phyloP scores from a whole-genome alignment of 2,113 vertebrate species.

The Coreoperca whiteheadi region DNA sequence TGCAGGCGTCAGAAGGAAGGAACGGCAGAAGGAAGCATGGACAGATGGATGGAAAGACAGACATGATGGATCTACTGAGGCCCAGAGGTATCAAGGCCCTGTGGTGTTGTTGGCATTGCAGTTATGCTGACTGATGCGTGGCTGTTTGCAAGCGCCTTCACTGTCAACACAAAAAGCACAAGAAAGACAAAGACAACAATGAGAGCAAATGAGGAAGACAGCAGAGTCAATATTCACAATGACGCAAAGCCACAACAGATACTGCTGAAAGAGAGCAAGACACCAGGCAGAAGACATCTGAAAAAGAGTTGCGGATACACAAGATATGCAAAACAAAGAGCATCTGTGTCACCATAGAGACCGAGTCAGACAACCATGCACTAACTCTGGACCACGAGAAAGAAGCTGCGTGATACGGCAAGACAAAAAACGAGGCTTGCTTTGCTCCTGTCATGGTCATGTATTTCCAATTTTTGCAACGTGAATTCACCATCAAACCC shows the following conservation, averaged over 20 bases:
- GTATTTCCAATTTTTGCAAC: too few species aligned
- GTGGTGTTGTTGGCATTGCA: conserved; percentile 66
- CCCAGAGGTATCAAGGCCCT: conserved; percentile 65
- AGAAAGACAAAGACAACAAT: conserved; percentile 65
- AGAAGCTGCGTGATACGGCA: not conserved
- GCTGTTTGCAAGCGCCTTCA: conserved; percentile 82
- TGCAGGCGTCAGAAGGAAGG: conserved; percentile 33
- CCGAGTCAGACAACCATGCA: not conserved
- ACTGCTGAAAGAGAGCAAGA: conserved; percentile 22
- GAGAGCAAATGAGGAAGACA: conserved; percentile 73
- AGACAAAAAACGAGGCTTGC: too few species aligned
- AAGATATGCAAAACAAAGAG: not conserved
- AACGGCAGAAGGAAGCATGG: conserved; percentile 48
- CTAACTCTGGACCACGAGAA: not conserved
- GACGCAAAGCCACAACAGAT: conserved; percentile 52
- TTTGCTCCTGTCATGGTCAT: not conserved
- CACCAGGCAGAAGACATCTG: not conserved
- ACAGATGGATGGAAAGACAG: conserved; percentile 64
- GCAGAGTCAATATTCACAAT: conserved; percentile 61
- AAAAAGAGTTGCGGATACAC: conserved; percentile 23
- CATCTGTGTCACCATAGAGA: conserved; percentile 18
- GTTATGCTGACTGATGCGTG: conserved; percentile 74
- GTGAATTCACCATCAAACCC: not conserved
- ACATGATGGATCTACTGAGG: conserved; percentile 68
- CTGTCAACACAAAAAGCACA: conserved; percentile 81